Evolutionary conservation across 2,888 invertebrate species (phyloP).

Genomic region (Drosophila histrio): DNA sequence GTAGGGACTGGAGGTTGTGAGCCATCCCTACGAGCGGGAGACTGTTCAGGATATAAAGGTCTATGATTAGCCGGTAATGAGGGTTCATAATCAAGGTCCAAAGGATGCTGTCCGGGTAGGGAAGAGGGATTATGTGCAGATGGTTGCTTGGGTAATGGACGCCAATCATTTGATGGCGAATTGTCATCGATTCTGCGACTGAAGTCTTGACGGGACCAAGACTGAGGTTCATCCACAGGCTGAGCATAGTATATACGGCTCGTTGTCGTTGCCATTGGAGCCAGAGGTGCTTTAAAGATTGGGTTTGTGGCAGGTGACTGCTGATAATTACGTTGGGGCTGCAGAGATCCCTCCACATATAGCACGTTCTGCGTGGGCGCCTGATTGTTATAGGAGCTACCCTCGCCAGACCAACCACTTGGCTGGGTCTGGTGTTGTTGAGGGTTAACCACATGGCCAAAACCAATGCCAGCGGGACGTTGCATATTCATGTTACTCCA

Average conservation of each 20-base stretch:
- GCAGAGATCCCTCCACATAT: conserved; percentile 76
- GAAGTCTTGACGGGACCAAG: conserved; percentile 55
- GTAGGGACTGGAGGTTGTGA: conserved; percentile 1
- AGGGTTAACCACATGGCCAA: not conserved
- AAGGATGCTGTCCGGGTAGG: conserved; percentile 28
- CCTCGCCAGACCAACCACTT: conserved; percentile 63
- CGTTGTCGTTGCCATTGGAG: conserved; percentile 62
- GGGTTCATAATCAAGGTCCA: not conserved
- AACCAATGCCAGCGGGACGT: conserved; percentile 73
- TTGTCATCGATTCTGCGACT: conserved; percentile 55
- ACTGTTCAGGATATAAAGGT: not conserved
- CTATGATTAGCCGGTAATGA: not conserved
- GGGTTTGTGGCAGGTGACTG: conserved; percentile 34
- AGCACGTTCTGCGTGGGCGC: conserved; percentile 68
- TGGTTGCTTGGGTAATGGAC: conserved; percentile 11
- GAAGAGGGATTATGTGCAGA: conserved; percentile 6
- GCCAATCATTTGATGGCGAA: conserved; percentile 14
- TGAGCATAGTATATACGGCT: conserved; percentile 76
- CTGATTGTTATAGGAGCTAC: conserved; percentile 52
- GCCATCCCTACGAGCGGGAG: not conserved
- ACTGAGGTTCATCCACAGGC: conserved; percentile 66
- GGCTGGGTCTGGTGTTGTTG: not conserved
- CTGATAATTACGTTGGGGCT: conserved; percentile 81
- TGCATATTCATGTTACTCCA: conserved; percentile 81
- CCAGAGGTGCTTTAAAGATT: conserved; percentile 71